Percentiles rank a stretch among this genome's conserved stretches.
Evolutionary conservation across 2,113 vertebrate genomes (phyloP).

Genomic region (Fukomys damarensis): DNA sequence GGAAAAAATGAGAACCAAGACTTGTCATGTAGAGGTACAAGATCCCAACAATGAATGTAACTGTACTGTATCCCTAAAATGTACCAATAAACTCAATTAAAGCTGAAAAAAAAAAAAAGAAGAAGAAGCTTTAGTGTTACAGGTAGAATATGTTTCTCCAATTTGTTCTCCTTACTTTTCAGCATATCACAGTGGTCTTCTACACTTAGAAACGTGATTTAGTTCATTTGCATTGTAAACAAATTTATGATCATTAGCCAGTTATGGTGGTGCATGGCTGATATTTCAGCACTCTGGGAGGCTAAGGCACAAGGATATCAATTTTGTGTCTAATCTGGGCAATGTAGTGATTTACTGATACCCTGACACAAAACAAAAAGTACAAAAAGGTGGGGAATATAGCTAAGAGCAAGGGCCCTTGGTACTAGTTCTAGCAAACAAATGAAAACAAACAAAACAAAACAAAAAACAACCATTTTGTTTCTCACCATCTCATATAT

Average conservation of each 20-base stretch:
- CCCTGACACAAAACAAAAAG: background rate
- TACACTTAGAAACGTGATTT: slow-evolving; percentile 5
- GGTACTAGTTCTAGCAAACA: background rate
- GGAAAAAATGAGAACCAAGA: too few relatives aligned
- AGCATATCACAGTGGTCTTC: background rate
- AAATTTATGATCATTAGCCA: background rate
- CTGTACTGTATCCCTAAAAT: too few relatives aligned
- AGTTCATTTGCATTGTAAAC: background rate
- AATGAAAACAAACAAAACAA: background rate
- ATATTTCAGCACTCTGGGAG: background rate
- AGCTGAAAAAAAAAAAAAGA: too few relatives aligned
- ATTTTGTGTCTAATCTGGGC: background rate
- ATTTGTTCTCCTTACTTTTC: background rate
- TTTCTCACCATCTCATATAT: background rate
- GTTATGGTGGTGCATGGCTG: background rate
- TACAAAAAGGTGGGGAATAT: background rate
- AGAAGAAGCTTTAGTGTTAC: slow-evolving; percentile 7
- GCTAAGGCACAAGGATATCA: background rate
- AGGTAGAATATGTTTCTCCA: background rate
- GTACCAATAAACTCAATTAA: too few relatives aligned
- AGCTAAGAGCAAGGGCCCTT: background rate
- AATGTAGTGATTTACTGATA: background rate
- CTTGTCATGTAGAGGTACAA: too few relatives aligned
- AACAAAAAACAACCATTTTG: background rate
- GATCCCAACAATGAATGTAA: too few relatives aligned